Base-by-base conservation (phyloP, 2,888 invertebrate genomes). In the Melinaea marsaeus region DNA sequence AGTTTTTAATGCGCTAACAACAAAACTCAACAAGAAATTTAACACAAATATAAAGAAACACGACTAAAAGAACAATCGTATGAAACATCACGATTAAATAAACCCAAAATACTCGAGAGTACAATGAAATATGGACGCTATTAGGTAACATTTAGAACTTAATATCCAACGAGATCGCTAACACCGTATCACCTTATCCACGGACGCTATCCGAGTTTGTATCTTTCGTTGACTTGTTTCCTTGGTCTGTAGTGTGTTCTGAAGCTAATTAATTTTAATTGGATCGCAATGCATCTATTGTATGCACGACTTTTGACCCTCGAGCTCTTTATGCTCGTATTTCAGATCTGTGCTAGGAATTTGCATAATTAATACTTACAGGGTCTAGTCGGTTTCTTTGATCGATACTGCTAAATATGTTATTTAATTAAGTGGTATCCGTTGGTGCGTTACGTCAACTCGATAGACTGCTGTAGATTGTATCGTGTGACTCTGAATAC, bases 191-290 rank as follows among this genome's bases (percentile, higher is more conserved):
- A 79, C 79, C 81, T 82, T 84, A 84, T 82, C 83, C 81, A 74
- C 76, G 73, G 75, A 75, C 70, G 79, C 79, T 82, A 85, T 84
- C 82, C 79, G 78, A 75, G 75, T 79, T 82, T 80, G 84, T 84
- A 84, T 86, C 85, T 84, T 82, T 80, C 80, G 81, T 86, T 85
- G 85, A 86, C 86, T 87, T 87, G 86, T 86, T 83, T 79, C 86
- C 81, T 84, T 78, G 79, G 80, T 79, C 79, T 80, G 81, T 80
- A 81, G 82, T 84, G 80, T 86, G 82, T 88, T 85, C 86, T 79
- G 85, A 78, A 80, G 81, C 86, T 88, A 88, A 88, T 88, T 88
- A 88, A 88, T 88, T 88, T 88, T 88, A 88, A 88, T 88, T 88
- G 88, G 87, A 76, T 75, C 72, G 77, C 75, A 77, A 76, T 77